Evolutionary conservation across 2,113 vertebrate genomes (phyloP).

Genomic region (Pachypanchax playfairii): DNA sequence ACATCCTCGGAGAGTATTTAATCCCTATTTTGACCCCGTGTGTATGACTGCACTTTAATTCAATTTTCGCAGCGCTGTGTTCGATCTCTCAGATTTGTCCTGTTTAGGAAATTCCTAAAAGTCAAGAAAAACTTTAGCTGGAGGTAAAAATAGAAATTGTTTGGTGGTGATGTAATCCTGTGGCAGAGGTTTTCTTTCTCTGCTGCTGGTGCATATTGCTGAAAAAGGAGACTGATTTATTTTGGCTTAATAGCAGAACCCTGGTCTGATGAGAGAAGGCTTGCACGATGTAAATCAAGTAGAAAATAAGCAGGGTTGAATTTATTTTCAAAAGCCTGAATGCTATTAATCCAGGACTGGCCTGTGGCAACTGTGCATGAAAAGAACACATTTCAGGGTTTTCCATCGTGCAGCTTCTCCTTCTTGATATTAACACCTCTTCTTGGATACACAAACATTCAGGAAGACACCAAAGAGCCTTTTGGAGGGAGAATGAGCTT

Average conservation of each 20-base stretch:
- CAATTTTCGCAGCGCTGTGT: conserved; percentile 27
- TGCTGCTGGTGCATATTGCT: conserved; percentile 54
- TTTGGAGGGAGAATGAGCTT: conserved; percentile 5
- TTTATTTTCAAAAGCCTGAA: conserved; percentile 74
- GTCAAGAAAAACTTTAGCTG: conserved; percentile 64
- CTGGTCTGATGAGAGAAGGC: conserved; percentile 66
- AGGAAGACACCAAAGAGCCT: conserved; percentile 35
- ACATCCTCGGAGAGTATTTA: conserved; percentile 27
- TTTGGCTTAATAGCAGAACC: conserved; percentile 73
- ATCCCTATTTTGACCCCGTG: conserved; percentile 38
- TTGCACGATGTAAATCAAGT: conserved; percentile 70
- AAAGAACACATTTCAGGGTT: conserved; percentile 73
- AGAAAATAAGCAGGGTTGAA: conserved; percentile 75
- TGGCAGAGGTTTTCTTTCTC: conserved; percentile 45
- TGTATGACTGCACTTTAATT: conserved; percentile 45
- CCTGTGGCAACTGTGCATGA: conserved; percentile 55
- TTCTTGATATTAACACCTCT: conserved; percentile 66
- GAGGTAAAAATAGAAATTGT: conserved; percentile 80
- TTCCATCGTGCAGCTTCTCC: conserved; percentile 61
- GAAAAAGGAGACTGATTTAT: conserved; percentile 67
- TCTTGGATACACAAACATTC: conserved; percentile 53
- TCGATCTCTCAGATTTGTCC: conserved; percentile 63
- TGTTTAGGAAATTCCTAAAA: conserved; percentile 73
- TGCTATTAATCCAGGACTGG: conserved; percentile 59
- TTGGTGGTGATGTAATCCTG: conserved; percentile 75